phyloP scores from a whole-genome alignment of 1,140 invertebrate species.

The Latrodectus geometricus region DNA sequence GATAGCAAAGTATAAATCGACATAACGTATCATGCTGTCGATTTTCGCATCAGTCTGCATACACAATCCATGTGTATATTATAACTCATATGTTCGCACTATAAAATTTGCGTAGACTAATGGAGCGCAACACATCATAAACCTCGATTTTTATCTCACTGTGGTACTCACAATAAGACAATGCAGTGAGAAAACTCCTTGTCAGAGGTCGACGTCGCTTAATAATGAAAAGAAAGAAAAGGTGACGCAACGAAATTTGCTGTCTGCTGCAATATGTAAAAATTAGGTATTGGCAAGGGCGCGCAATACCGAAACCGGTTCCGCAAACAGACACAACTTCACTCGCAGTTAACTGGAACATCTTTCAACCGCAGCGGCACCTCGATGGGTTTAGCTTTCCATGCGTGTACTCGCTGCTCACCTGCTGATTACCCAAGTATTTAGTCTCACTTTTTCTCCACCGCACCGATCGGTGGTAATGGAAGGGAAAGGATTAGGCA shows the following conservation, averaged over 20 bases:
- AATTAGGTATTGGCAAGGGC: background rate
- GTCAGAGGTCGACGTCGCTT: background rate
- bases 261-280: background rate
- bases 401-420: too few relatives aligned
- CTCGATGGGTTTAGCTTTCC: background rate
- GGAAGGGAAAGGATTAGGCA: background rate
- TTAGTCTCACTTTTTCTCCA: background rate
- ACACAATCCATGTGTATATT: too few relatives aligned
- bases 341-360: constrained; percentile 14
- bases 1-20: too few relatives aligned
- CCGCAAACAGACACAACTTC: constrained; percentile 19
- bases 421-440: background rate
- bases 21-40: too few relatives aligned
- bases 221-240: background rate
- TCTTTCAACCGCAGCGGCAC: constrained; percentile 10
- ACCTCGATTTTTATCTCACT: background rate
- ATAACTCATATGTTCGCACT: too few relatives aligned
- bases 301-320: constrained; percentile 36
- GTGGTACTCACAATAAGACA: background rate
- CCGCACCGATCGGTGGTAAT: background rate
- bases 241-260: background rate
- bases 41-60: too few relatives aligned
- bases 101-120: background rate
- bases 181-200: background rate
- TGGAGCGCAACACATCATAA: background rate